Percentiles rank a stretch among this genome's conserved stretches.
These are phyloP conservation scores for Smittia aterrima DNA, from an alignment of 2,888 invertebrate species.

Conservation along the genomic window DNA sequence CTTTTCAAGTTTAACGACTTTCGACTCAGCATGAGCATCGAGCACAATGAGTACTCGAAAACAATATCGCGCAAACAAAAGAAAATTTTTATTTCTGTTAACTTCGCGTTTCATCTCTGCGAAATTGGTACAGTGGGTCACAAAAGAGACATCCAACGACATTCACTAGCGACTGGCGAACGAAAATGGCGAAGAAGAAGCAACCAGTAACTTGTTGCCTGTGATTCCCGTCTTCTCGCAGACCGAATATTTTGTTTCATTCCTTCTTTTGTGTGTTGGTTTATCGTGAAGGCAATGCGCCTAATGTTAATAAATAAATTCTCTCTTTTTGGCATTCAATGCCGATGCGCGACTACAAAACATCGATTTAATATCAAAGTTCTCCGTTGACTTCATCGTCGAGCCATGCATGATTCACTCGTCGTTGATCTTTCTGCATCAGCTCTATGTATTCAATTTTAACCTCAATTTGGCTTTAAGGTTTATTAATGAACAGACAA, in stretches of 20 bases:
- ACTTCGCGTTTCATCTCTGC: background rate
- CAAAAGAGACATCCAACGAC: conserved; percentile 33
- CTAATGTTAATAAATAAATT: background rate
- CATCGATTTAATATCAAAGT: conserved; percentile 22
- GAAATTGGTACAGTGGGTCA: conserved; percentile 42
- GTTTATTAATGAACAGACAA: conserved; percentile 32
- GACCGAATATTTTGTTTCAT: background rate
- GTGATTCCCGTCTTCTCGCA: background rate
- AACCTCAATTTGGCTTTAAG: conserved; percentile 9
- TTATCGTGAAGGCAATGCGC: background rate
- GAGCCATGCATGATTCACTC: conserved; percentile 18
- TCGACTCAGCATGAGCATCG: background rate
- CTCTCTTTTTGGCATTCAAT: conserved; percentile 1
- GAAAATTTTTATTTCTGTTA: background rate
- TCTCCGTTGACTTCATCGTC: background rate
- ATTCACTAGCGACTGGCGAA: background rate
- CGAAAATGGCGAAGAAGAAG: conserved; percentile 10
- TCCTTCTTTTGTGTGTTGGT: background rate
- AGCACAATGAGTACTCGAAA: background rate
- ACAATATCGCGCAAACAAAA: background rate
- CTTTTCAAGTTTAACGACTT: conserved; percentile 1
- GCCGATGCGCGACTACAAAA: background rate
- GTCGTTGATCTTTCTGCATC: background rate
- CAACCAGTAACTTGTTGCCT: background rate
- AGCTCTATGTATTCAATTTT: no score